Evolutionary conservation across 2,113 vertebrate species (phyloP), one percentile per base, ranked within the genome.

Genomic region (Otolemur garnettii): DNA sequence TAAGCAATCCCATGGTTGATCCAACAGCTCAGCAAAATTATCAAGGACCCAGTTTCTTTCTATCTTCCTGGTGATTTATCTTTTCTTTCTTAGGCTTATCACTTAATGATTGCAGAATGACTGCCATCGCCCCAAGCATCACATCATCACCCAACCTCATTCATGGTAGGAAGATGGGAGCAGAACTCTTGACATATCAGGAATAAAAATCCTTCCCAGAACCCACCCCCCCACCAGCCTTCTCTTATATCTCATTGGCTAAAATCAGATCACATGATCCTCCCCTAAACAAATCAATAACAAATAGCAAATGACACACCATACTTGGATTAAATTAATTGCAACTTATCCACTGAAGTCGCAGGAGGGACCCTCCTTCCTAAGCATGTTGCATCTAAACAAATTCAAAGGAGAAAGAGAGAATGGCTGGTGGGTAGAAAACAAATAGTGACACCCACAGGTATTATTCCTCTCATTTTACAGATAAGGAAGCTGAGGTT

Each of bases 121-220:
- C 62, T 79, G 91, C 78, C 78, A 93, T 35, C 53, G 57, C 30
- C 45, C 87, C 68, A 18, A 66, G 17, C 33, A 59, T 66, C 72
- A 91, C 64, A 83, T 72, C 79, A 17, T 50, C 55, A 72, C 30
- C 78, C 69, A 64, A 55, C 8, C 11, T 84, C 57, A 83, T 79
- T 78, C 33, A 42, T 10, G 50, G 10, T 28, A 74, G 71, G 64
- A 80, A 72, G 24, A 74, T 55, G 26, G 18, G 10, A 92, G 15
- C 11, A 74, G 57, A 30, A 75, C 59, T 88, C 30, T 35, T 80
- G 57, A n/a, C 66, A 35, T 69, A 42, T 62, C 64, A 93, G 35
- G 50, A 95, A 86, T 18, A 85, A 92, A 87, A 88, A 19, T 69
- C 2, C 68, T 93, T 57, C 83, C 87, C 42, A 77, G 30, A 66